Base-by-base conservation (phyloP, 2,888 invertebrate genomes). In the Lingula anatina region DNA sequence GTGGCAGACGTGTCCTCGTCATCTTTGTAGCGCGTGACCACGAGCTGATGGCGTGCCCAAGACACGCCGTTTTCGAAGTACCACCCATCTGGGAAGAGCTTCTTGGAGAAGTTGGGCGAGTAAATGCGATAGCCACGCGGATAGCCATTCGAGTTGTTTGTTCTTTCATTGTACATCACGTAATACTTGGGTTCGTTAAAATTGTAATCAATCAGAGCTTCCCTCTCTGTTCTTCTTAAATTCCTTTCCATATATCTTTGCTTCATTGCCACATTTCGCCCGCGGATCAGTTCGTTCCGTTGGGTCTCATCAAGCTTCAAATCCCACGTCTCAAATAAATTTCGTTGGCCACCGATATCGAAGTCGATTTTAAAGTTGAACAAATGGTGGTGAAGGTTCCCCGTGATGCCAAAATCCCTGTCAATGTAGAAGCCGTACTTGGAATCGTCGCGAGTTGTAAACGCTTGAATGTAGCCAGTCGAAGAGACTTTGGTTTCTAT, bases 361-460 rank as follows among this genome's bases (percentile, higher is more conserved):
- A 71, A 44, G 55, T 71, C 71, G n/a, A 66, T 53, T 53, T 69
- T 69, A 53, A 54, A 66, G 56, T 68, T 65, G 52, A 68, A 69
- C 43, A 66, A 47, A 50, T 69, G 66, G 46, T 66, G 64, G 46
- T 70, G 65, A 4, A 70, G 49, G 44, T 65, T 64, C 2, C 61
- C 70, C 9, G 62, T 54, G n/a, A 60, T 59, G 26, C 62, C 54
- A 18, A 56, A 51, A 41, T 70, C 50, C 20, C 59, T 59, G 3
- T 61, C 56, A 12, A 71, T 52, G 15, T 52, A 47, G 43, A 61
- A 56, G 3, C 68, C 70, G 43, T 61, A 68, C 20, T 53, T 53
- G 18, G 54, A 50, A 47, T 68, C 65, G 23, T 56, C 54, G 5
- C 60, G 55, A 15, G 65, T 50, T 24, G 59, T 57, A 48, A 55